Evolutionary conservation across 2,888 invertebrate species (phyloP).

Genomic region (Sepioteuthis lessoniana): DNA sequence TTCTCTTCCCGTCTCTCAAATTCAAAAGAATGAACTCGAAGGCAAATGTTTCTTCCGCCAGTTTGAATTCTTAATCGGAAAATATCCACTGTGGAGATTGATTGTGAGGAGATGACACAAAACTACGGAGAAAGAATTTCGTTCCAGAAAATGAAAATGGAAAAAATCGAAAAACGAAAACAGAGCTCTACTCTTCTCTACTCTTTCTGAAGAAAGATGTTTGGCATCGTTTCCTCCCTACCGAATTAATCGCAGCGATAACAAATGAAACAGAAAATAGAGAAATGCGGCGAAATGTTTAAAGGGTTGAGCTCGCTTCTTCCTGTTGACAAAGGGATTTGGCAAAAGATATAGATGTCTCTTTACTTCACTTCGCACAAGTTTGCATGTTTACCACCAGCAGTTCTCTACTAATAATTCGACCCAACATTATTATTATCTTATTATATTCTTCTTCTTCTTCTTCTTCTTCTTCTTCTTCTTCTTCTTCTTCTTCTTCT

Average conservation of each 20-base stretch:
- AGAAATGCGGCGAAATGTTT: slow-evolving; percentile 7
- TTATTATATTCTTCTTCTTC: not conserved
- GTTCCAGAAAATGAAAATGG: slow-evolving; percentile 18
- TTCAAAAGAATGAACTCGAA: slow-evolving; percentile 20
- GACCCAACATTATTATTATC: not conserved
- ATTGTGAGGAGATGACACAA: not conserved
- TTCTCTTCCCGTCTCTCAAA: not conserved
- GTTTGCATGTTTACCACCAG: not conserved
- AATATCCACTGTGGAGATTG: slow-evolving; percentile 9
- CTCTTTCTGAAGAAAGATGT: not conserved
- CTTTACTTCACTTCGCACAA: not conserved
- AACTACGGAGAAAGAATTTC: not conserved
- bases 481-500: no score
- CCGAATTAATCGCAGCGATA: not conserved
- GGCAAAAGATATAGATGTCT: not conserved
- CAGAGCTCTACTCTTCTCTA: not conserved
- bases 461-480: no score
- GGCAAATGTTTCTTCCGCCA: not conserved
- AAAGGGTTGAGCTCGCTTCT: not conserved
- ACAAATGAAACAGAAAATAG: slow-evolving; percentile 8
- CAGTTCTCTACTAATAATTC: not conserved
- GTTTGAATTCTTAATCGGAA: not conserved
- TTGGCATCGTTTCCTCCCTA: not conserved
- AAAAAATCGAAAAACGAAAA: not conserved
- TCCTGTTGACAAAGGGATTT: slow-evolving; percentile 14